These are phyloP conservation scores for Parazoanthus swiftii DNA, from an alignment of 92 coral and sea anemone species.

Conservation along the genomic window DNA sequence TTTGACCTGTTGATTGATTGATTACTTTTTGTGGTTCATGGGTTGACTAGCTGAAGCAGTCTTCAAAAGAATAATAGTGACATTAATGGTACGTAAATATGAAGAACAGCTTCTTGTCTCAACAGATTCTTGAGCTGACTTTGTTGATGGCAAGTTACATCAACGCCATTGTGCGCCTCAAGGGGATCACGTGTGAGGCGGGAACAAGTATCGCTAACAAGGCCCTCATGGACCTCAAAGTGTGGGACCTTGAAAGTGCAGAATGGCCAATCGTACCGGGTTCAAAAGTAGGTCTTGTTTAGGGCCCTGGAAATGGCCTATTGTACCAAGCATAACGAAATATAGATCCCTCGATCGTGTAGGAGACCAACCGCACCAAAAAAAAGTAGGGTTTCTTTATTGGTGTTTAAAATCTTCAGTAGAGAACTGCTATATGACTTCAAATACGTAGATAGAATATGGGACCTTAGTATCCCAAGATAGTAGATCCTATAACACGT, in stretches of 20 bases:
- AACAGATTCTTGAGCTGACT: conserved; percentile 89
- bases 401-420: not conserved
- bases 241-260: conserved; percentile 99
- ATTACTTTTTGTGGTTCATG: no score
- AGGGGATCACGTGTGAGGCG: conserved; percentile 91
- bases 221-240: conserved; percentile 80
- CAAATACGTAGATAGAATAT: no score
- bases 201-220: conserved; percentile 60
- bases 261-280: conserved; percentile 99
- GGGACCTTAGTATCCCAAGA: not conserved
- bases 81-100: not conserved
- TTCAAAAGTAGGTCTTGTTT: conserved; percentile 67
- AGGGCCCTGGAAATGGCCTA: not conserved
- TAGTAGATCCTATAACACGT: not conserved
- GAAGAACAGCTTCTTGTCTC: not conserved
- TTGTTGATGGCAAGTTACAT: conserved; percentile 98
- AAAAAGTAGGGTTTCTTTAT: not conserved
- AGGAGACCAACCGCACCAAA: not conserved
- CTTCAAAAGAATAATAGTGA: no score
- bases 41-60: no score
- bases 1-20: no score
- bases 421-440: not conserved
- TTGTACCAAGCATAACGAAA: not conserved
- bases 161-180: conserved; percentile 93
- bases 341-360: not conserved